These are phyloP conservation scores for Enhydra lutris DNA, from an alignment of 2,113 vertebrate genomes.

Conservation along the genomic window DNA sequence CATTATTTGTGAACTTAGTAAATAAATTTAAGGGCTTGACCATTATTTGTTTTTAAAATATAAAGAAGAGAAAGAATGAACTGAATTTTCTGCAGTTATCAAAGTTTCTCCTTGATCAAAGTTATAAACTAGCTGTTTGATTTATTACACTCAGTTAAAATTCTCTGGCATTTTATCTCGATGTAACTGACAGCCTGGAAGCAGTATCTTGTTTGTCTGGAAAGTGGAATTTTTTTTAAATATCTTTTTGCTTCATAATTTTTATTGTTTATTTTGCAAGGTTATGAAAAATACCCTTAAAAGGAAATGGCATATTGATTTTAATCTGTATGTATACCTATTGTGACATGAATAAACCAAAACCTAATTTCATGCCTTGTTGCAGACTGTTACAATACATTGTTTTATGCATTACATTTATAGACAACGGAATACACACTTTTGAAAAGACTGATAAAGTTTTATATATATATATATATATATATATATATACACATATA, in stretches of 20 bases:
- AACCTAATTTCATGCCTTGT: background rate
- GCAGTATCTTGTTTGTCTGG: background rate
- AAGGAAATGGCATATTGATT: background rate
- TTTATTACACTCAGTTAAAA: slow-evolving; percentile 26
- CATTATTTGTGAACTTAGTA: background rate
- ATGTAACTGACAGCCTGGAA: background rate
- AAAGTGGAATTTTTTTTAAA: background rate
- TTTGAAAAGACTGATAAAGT: background rate
- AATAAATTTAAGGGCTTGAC: background rate
- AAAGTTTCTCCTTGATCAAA: background rate
- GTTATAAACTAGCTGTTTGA: background rate
- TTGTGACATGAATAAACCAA: background rate
- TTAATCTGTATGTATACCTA: background rate
- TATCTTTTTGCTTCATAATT: background rate
- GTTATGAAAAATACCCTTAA: background rate
- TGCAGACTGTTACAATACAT: background rate
- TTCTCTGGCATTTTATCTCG: background rate
- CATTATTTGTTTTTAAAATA: background rate
- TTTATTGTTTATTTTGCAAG: background rate
- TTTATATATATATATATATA: background rate
- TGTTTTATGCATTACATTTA: background rate
- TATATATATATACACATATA: background rate
- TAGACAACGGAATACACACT: background rate
- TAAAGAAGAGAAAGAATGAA: background rate
- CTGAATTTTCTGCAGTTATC: background rate